A percentile compares a stretch with the other conserved stretches of the same genome.
phyloP scores from a whole-genome alignment of 2,113 vertebrate species.

The Oreochromis aureus region DNA sequence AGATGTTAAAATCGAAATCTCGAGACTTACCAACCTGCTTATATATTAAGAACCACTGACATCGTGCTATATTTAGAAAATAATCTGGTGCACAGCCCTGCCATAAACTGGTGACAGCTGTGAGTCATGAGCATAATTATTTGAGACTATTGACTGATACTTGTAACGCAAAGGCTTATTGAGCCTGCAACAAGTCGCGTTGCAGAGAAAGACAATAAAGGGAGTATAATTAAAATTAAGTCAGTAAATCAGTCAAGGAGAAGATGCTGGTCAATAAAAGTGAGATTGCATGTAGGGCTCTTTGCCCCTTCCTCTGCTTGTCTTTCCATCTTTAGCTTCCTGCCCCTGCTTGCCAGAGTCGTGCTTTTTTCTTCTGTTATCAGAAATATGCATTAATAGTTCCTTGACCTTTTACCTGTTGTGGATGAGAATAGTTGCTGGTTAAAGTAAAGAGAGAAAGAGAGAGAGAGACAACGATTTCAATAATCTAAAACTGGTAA shows the following conservation, averaged over 20 bases:
- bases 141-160: slow-evolving; percentile 39
- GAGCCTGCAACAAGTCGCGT: not conserved
- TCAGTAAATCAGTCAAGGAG: not conserved
- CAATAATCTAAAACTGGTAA: not conserved
- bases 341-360: not conserved
- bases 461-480: not conserved
- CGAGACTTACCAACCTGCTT: not conserved
- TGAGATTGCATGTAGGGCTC: not conserved
- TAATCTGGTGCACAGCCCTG: slow-evolving; percentile 16
- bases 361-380: not conserved
- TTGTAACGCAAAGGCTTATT: slow-evolving; percentile 12
- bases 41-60: slow-evolving; percentile 1
- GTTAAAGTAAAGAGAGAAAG: not conserved
- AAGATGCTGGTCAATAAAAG: not conserved
- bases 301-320: not conserved
- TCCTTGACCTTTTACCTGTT: not conserved
- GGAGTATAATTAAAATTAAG: not conserved
- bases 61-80: slow-evolving; percentile 41
- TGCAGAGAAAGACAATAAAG: slow-evolving; percentile 1
- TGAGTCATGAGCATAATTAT: slow-evolving; percentile 42
- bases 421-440: not conserved
- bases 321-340: not conserved
- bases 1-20: not conserved
- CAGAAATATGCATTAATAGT: not conserved
- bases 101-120: slow-evolving; percentile 37